These are phyloP conservation scores for Cheiracanthium punctorium DNA, from an alignment of 2,888 invertebrate genomes.

Conservation along the genomic window DNA sequence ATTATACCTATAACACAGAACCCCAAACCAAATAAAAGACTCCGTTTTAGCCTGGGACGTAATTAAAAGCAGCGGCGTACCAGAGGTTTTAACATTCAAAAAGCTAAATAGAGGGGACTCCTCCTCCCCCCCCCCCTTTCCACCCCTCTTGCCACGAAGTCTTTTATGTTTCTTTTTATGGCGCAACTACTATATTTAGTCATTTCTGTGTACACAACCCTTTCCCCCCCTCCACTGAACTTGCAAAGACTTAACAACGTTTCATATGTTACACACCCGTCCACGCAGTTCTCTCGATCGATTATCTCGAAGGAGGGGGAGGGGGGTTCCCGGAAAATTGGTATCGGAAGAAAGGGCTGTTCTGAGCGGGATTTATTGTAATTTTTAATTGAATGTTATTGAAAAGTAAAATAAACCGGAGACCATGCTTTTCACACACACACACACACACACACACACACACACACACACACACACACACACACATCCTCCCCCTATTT, in stretches of 20 bases:
- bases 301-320: no score
- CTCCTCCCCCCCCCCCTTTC: neutral
- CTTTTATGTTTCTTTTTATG: neutral
- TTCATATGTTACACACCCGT: neutral
- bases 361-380: neutral
- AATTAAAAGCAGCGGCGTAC: conserved; percentile 43
- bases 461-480: no score
- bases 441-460: no score
- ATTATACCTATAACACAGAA: no score
- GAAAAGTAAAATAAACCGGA: no score
- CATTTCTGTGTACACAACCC: no score
- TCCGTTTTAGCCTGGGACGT: neutral
- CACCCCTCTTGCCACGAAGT: no score
- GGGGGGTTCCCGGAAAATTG: neutral
- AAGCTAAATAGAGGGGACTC: neutral
- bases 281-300: neutral
- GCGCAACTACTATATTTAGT: neutral
- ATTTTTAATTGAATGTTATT: no score
- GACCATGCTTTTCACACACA: no score
- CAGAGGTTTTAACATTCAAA: neutral
- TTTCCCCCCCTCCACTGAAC: neutral
- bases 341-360: neutral
- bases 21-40: neutral
- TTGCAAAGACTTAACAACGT: neutral
- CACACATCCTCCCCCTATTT: no score